Percentiles rank a stretch among this genome's conserved stretches.
These are phyloP conservation scores for Lynx canadensis DNA, from an alignment of 2,113 vertebrate species.

Conservation along the genomic window DNA sequence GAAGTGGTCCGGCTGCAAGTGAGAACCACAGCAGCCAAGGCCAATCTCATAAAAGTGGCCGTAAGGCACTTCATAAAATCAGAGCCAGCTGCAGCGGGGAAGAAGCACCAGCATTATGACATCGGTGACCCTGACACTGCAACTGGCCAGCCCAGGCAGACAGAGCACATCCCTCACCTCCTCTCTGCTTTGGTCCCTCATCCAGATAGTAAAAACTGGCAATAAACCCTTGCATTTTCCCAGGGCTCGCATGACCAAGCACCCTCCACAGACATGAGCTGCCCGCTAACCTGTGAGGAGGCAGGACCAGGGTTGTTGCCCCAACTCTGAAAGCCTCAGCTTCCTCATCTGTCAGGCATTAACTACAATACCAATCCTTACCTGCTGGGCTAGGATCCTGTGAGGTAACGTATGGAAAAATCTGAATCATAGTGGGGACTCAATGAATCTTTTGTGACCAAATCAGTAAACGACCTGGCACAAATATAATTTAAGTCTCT, in stretches of 20 bases:
- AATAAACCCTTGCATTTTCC: background rate
- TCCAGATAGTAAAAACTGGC: background rate
- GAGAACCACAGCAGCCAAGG: background rate
- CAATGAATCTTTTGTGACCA: background rate
- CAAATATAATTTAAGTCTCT: background rate
- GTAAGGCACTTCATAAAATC: background rate
- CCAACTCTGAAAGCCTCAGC: background rate
- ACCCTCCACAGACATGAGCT: background rate
- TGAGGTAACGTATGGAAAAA: background rate
- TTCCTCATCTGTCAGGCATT: background rate
- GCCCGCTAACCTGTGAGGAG: background rate
- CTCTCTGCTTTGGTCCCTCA: background rate
- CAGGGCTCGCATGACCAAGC: background rate
- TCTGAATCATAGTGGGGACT: background rate
- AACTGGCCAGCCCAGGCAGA: background rate
- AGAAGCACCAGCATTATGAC: background rate
- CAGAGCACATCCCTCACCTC: background rate
- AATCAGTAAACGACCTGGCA: background rate
- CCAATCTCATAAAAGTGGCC: background rate
- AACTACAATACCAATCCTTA: background rate
- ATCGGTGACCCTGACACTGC: background rate
- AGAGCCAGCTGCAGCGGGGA: background rate
- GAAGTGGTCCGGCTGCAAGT: background rate
- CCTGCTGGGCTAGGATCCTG: background rate
- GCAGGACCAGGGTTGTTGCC: fast-evolving